Conservation (phyloP, 2,888 invertebrate genomes). For the Pseudeuparius sepicola region DNA sequence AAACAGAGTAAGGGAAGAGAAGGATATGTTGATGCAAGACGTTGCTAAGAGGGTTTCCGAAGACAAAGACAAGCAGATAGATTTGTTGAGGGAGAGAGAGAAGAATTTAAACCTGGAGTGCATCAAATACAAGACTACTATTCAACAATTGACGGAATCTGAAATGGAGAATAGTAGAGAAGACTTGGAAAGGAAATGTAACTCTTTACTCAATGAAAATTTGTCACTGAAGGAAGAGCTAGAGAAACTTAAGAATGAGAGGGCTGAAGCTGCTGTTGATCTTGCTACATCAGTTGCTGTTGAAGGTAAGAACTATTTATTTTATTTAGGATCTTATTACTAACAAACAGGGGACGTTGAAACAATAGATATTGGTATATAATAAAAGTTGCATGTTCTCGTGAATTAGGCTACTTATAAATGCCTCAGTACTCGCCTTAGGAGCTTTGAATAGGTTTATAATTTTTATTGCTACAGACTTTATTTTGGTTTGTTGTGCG, state of each 20-base stretch:
- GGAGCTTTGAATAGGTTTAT: no score
- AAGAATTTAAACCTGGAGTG: constrained; percentile 51
- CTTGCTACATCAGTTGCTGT: constrained; percentile 48
- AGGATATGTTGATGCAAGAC: constrained; percentile 37
- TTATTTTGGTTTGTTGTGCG: no score
- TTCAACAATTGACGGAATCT: constrained; percentile 57
- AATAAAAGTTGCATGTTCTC: no score
- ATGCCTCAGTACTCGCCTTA: no score
- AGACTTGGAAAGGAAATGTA: constrained; percentile 33
- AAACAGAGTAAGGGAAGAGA: constrained; percentile 35
- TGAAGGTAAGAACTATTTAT: constrained; percentile 41
- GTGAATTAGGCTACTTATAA: no score
- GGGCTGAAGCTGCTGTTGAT: constrained; percentile 36
- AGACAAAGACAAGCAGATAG: constrained; percentile 64
- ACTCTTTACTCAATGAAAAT: no score
- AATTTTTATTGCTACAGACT: no score
- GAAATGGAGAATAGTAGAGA: constrained; percentile 34
- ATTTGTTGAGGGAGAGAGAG: constrained; percentile 53
- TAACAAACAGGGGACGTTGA: no score
- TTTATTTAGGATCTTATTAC: no score
- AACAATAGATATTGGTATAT: no score
- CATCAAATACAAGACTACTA: constrained; percentile 54
- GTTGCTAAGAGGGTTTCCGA: constrained; percentile 51
- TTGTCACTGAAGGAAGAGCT: constrained; percentile 41
- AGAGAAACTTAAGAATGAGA: constrained; percentile 40